Percentiles rank a stretch among this genome's conserved stretches.
These are phyloP conservation scores for Novumbra hubbsi DNA, from an alignment of 2,797 vertebrate genomes.

Conservation along the genomic window DNA sequence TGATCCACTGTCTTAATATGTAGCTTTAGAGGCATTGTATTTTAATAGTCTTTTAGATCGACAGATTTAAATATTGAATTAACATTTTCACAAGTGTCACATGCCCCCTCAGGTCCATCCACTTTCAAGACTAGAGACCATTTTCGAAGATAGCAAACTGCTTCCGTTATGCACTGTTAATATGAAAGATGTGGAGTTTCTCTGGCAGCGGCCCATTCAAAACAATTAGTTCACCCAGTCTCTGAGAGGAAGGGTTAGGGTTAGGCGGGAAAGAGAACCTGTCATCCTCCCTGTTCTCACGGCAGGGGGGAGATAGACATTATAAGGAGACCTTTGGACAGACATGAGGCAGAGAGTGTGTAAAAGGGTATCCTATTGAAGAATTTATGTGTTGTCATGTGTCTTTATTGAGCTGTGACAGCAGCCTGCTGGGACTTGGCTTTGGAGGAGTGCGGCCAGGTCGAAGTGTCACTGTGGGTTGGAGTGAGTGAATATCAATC, in stretches of 20 bases:
- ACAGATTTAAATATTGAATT: neutral
- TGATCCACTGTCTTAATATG: slow-evolving; percentile 2
- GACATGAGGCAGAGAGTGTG: slow-evolving; percentile 41
- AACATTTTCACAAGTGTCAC: neutral
- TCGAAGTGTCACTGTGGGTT: slow-evolving; percentile 63
- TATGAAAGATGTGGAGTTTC: neutral
- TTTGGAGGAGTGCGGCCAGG: slow-evolving; percentile 22
- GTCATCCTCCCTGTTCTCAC: slow-evolving; percentile 40
- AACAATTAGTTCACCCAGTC: neutral
- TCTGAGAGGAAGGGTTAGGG: neutral
- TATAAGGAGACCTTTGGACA: slow-evolving; percentile 59
- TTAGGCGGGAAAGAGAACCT: neutral
- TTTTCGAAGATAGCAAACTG: neutral
- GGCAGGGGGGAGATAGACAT: slow-evolving; percentile 39
- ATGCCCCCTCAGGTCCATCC: neutral
- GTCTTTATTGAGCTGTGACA: slow-evolving; percentile 57
- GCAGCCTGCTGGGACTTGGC: slow-evolving; percentile 46
- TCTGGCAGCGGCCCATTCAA: neutral
- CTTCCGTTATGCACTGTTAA: neutral
- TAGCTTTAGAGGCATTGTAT: neutral
- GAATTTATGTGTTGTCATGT: slow-evolving; percentile 57
- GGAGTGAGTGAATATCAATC: slow-evolving; percentile 37
- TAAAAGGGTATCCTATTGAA: slow-evolving; percentile 48
- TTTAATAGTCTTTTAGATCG: neutral
- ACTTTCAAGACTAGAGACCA: neutral